Conservation (phyloP, 1,140 invertebrate genomes). For the Magallana ariakensis region DNA sequence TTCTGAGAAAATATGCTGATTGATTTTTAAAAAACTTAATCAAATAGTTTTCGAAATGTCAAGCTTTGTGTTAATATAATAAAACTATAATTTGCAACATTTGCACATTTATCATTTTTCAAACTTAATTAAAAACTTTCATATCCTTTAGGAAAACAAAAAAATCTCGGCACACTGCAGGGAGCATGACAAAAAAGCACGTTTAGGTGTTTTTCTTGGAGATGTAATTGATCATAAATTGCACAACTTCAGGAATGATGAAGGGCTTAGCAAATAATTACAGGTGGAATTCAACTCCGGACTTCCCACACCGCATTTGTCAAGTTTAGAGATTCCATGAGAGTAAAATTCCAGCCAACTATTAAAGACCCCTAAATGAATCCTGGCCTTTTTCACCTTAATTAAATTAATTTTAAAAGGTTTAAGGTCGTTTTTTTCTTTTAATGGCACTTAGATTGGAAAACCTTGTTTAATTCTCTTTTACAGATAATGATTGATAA, state of each 20-base stretch:
- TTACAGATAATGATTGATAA: background rate
- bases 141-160: background rate
- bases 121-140: background rate
- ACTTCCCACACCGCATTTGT: background rate
- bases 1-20: too few species aligned
- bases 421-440: background rate
- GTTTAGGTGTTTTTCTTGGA: slow-evolving; percentile 2
- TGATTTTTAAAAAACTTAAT: too few species aligned
- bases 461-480: background rate
- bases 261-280: background rate
- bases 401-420: slow-evolving; percentile 2
- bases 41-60: too few species aligned
- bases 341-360: background rate
- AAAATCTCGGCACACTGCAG: background rate
- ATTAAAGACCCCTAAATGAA: too few species aligned
- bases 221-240: slow-evolving; percentile 32
- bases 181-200: background rate
- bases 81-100: too few species aligned
- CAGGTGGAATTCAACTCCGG: background rate
- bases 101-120: too few species aligned
- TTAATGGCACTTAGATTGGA: background rate
- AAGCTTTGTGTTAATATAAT: too few species aligned
- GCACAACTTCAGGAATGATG: background rate
- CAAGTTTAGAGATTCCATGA: background rate
- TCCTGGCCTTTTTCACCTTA: background rate